These are phyloP conservation scores for Marronus borbonicus DNA, from an alignment of 2,888 invertebrate genomes.

Conservation along the genomic window DNA sequence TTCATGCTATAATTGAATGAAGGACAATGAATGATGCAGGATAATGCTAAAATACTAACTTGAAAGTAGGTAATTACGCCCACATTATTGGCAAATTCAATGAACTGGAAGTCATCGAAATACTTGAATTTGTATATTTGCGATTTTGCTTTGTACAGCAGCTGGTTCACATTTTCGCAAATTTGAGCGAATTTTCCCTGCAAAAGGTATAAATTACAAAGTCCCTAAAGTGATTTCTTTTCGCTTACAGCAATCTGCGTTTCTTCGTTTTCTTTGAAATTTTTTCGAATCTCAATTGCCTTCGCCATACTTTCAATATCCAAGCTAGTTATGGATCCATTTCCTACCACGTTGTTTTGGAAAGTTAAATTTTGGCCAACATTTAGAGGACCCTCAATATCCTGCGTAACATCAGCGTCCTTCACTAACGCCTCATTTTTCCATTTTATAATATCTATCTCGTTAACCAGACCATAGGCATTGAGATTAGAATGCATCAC, in stretches of 20 bases:
- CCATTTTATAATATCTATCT: conserved; percentile 71
- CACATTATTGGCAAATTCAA: conserved; percentile 62
- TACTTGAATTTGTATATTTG: conserved; percentile 71
- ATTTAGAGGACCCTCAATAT: conserved; percentile 71
- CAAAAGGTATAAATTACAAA: conserved; percentile 52
- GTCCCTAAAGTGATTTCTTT: neutral
- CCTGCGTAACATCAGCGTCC: conserved; percentile 64
- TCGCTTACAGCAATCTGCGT: conserved; percentile 61
- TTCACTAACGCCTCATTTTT: conserved; percentile 66
- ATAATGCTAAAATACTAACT: conserved; percentile 53
- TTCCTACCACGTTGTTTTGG: conserved; percentile 64
- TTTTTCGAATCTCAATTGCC: conserved; percentile 60
- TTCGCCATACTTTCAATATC: conserved; percentile 63
- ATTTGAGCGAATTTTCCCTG: conserved; percentile 64
- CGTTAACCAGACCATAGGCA: conserved; percentile 62
- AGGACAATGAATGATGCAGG: too few relatives aligned
- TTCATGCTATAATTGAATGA: conserved; percentile 56
- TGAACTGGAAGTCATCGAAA: conserved; percentile 68
- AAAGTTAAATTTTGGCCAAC: conserved; percentile 67
- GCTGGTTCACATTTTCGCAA: conserved; percentile 64
- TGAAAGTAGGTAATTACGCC: conserved; percentile 65
- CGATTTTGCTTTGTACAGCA: conserved; percentile 62
- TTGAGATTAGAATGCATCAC: conserved; percentile 59
- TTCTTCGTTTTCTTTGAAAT: conserved; percentile 60
- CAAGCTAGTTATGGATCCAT: conserved; percentile 64